These are phyloP conservation scores for Drosophila rubida DNA, from an alignment of 2,888 invertebrate species.

Conservation along the genomic window DNA sequence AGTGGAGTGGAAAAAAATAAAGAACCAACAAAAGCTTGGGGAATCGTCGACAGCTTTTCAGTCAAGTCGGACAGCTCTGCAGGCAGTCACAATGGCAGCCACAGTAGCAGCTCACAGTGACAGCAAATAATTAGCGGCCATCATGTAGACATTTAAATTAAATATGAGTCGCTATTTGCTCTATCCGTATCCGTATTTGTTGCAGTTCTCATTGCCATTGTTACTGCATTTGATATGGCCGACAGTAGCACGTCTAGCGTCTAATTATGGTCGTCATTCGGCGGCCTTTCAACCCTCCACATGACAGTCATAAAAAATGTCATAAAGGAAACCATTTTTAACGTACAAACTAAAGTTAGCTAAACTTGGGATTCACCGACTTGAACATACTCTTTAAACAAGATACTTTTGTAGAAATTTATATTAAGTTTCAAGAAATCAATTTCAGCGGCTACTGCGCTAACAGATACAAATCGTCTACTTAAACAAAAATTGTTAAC, in stretches of 20 bases:
- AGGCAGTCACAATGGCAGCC: conserved; percentile 19
- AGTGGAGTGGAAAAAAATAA: not conserved
- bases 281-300: conserved; percentile 58
- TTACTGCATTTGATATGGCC: conserved; percentile 17
- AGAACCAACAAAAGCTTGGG: conserved; percentile 30
- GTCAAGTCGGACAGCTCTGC: conserved; percentile 46
- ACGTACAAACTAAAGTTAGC: conserved; percentile 15
- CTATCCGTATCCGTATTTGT: conserved; percentile 4
- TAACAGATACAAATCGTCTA: too few species aligned
- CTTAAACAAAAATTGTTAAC: too few species aligned
- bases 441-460: too few species aligned
- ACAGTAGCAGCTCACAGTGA: conserved; percentile 56
- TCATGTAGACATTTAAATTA: conserved; percentile 68
- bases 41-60: conserved; percentile 45
- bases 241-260: conserved; percentile 51
- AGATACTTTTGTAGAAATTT: not conserved
- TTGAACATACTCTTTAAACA: not conserved
- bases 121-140: conserved; percentile 71
- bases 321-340: conserved; percentile 73
- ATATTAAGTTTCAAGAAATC: too few species aligned
- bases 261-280: conserved; percentile 64
- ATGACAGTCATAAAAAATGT: conserved; percentile 72
- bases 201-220: conserved; percentile 9
- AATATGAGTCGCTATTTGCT: conserved; percentile 58
- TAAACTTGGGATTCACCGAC: not conserved